phyloP scores from a whole-genome alignment of 1,140 invertebrate species.

The Drosophila rufa region DNA sequence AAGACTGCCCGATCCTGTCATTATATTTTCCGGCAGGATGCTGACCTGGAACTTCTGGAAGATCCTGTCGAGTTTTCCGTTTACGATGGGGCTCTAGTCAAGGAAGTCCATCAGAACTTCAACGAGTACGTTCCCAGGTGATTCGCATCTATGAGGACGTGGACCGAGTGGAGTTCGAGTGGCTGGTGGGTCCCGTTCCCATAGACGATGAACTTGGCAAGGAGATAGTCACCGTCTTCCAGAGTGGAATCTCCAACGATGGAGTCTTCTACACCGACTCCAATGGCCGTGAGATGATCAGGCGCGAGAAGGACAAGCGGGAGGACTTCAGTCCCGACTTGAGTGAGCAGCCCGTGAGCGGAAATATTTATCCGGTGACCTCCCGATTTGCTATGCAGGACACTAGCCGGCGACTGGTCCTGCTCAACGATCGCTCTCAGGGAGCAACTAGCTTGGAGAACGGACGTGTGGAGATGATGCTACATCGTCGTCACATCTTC shows the following conservation, averaged over 20 bases:
- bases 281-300: slow-evolving; percentile 95
- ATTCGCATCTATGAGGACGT: slow-evolving; percentile 90
- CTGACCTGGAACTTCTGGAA: slow-evolving; percentile 81
- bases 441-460: slow-evolving; percentile 92
- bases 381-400: slow-evolving; percentile 90
- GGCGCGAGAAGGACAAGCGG: slow-evolving; percentile 90
- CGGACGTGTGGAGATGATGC: slow-evolving; percentile 93
- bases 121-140: slow-evolving; percentile 93
- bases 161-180: slow-evolving; percentile 93
- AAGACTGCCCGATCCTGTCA: slow-evolving; percentile 91
- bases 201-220: slow-evolving; percentile 90
- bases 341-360: slow-evolving; percentile 88
- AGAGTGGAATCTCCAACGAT: slow-evolving; percentile 88
- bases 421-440: slow-evolving; percentile 94
- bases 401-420: slow-evolving; percentile 86
- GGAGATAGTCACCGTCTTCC: slow-evolving; percentile 92
- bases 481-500: slow-evolving; percentile 93
- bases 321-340: slow-evolving; percentile 90
- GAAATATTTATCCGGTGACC: slow-evolving; percentile 98
- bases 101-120: slow-evolving; percentile 93
- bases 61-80: slow-evolving; percentile 85
- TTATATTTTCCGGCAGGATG: slow-evolving; percentile 93
- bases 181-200: slow-evolving; percentile 97
- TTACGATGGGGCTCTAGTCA: slow-evolving; percentile 89
- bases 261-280: slow-evolving; percentile 96